A percentile compares a stretch with the other conserved stretches of the same genome.
phyloP scores from a whole-genome alignment of 1,140 invertebrate species.

The Sitodiplosis mosellana region DNA sequence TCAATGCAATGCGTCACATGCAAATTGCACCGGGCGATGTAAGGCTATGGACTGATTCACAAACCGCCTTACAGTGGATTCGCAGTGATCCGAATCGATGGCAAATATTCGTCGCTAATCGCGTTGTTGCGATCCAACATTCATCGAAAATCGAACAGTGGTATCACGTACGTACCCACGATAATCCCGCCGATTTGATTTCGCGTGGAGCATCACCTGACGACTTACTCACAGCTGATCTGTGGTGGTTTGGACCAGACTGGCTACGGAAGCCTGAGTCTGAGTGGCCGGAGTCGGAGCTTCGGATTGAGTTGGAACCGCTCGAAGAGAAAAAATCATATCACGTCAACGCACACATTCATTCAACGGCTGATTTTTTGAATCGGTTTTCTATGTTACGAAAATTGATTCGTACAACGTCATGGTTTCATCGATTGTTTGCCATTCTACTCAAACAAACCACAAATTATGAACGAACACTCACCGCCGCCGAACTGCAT shows the following conservation, averaged over 20 bases:
- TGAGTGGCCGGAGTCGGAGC: too few relatives aligned
- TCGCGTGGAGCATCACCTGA: constrained; percentile 4
- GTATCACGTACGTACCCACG: constrained; percentile 6
- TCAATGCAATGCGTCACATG: constrained; percentile 3
- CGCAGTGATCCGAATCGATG: constrained; percentile 3
- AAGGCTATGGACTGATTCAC: constrained; percentile 16
- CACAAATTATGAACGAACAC: not conserved
- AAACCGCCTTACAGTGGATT: constrained; percentile 16
- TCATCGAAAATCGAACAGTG: constrained; percentile 1
- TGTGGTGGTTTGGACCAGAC: not conserved
- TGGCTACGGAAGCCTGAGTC: too few relatives aligned
- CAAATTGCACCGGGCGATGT: not conserved
- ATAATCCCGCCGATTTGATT: constrained; percentile 10
- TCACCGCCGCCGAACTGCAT: not conserved
- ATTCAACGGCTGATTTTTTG: too few relatives aligned
- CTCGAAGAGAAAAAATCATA: too few relatives aligned
- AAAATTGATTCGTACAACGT: too few relatives aligned
- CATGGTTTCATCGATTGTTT: not conserved
- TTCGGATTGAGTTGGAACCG: too few relatives aligned
- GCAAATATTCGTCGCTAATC: constrained; percentile 8
- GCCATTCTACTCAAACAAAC: not conserved
- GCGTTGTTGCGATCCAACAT: constrained; percentile 6
- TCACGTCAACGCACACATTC: too few relatives aligned
- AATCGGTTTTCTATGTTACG: too few relatives aligned
- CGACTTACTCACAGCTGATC: not conserved